phyloP scores from a whole-genome alignment of 2,888 invertebrate species.

The Ennomos fuscantarius region DNA sequence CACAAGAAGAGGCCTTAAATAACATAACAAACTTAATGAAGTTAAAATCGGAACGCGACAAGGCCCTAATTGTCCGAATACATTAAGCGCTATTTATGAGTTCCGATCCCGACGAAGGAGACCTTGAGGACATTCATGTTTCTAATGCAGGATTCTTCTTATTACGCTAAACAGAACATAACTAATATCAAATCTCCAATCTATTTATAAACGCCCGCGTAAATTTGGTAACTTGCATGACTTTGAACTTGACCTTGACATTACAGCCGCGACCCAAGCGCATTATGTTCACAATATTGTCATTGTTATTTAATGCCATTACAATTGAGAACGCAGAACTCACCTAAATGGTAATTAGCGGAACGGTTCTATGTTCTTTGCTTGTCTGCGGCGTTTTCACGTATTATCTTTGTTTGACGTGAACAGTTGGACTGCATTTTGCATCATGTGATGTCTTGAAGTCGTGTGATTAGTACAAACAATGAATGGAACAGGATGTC shows the following conservation, averaged over 20 bases:
- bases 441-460: constrained; percentile 1
- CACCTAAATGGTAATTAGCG: constrained; percentile 26
- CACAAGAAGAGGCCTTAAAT: too few species aligned
- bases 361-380: constrained; percentile 19
- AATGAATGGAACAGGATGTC: too few species aligned
- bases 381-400: constrained; percentile 11
- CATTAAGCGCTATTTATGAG: constrained; percentile 8
- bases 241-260: constrained; percentile 42
- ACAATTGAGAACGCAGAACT: constrained; percentile 29
- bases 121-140: constrained; percentile 4
- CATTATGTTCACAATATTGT: constrained; percentile 33
- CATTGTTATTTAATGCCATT: constrained; percentile 32
- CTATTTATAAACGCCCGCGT: constrained; percentile 7
- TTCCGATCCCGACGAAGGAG: constrained; percentile 4
- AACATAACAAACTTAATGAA: too few species aligned
- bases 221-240: constrained; percentile 19
- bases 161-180: constrained; percentile 3
- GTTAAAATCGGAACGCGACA: constrained; percentile 4
- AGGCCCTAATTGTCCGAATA: not conserved
- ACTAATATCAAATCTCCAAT: constrained; percentile 5
- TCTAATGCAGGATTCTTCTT: constrained; percentile 5
- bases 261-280: constrained; percentile 24
- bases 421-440: constrained; percentile 3
- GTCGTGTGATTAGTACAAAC: too few species aligned
- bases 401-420: constrained; percentile 5